phyloP scores from a whole-genome alignment of 2,888 invertebrate genomes.

The Steinernema scapterisci region DNA sequence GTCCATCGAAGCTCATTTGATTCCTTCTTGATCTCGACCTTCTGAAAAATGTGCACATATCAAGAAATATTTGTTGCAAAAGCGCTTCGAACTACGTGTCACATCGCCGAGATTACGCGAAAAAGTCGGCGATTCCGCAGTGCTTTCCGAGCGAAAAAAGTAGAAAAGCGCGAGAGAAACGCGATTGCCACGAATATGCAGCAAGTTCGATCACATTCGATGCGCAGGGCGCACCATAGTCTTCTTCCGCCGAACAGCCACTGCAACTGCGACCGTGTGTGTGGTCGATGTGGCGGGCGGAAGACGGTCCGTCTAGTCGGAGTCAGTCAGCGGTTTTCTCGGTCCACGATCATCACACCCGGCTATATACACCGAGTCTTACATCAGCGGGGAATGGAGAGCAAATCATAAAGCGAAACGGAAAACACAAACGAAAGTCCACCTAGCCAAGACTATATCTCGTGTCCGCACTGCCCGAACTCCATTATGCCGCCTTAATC shows the following conservation, averaged over 20 bases:
- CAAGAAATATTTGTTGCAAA: no score
- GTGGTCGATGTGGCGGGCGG: background rate
- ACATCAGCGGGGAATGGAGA: background rate
- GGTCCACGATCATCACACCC: conserved; percentile 16
- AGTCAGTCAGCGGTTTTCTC: background rate
- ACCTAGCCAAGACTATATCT: no score
- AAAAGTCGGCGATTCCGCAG: background rate
- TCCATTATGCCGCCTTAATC: no score
- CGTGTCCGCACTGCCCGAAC: no score
- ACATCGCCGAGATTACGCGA: background rate
- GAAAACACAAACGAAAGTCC: background rate
- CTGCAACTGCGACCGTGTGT: conserved; percentile 10
- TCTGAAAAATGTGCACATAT: no score
- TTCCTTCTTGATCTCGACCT: no score
- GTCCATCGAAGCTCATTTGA: background rate
- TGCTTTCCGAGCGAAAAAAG: background rate
- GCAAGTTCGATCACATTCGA: conserved; percentile 1
- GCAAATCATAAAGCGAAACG: background rate
- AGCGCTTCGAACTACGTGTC: background rate
- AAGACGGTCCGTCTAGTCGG: background rate
- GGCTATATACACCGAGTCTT: background rate
- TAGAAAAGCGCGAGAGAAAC: background rate
- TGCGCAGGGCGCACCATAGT: background rate
- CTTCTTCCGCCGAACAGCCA: background rate
- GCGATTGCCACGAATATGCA: background rate